Base-by-base conservation (phyloP, 1,140 invertebrate genomes). In the Drosophila guanche region DNA sequence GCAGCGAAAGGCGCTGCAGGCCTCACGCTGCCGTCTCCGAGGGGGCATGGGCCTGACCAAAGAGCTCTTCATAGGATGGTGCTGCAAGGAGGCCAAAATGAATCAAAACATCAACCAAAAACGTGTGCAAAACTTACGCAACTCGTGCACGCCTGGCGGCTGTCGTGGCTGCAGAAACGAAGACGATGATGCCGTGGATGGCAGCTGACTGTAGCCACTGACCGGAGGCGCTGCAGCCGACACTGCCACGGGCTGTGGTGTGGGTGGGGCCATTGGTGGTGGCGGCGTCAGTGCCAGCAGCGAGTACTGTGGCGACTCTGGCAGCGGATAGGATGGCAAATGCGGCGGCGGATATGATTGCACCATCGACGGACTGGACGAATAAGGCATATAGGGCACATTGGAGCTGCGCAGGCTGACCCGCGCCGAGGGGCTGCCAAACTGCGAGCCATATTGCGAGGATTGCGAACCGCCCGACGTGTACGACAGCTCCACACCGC, bases 31-130 rank as follows among this genome's bases (percentile, higher is more conserved):
- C 46, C 37, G 89, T 61, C 41, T 71, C 76, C 0, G 79, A 56
- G 10, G 89, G 89, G 5, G 85, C 85, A 25, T 79, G 73, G 33
- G 83, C 79, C 53, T 52, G 66, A 47, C 89, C 90, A 50, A 91
- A 91, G 45, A 91, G 74, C 56, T 91, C 90, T 23, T 90, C 89
- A 27, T 91, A 91, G 10, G 89, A 90, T 46, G 90, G 90, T 22
- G 90, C 90, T 90, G 59, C 10, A 23, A 62, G 2, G 8, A 42
- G 4, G 23, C 7, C 14, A 45, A 40, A 12, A 45, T 40, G 8
- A n/a, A 12, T 4, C 20, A 23, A 40, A 55, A 27, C 20, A 23
- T 3, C 23, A 42, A 6, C 52, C 7, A 12, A 6, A 20, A 56
- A 27, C 47, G 20, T 16, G 1, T 3, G 6, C 3, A 3, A 29